These are phyloP conservation scores for Leptopilina syphax DNA, from an alignment of 2,888 invertebrate species.

Conservation along the genomic window DNA sequence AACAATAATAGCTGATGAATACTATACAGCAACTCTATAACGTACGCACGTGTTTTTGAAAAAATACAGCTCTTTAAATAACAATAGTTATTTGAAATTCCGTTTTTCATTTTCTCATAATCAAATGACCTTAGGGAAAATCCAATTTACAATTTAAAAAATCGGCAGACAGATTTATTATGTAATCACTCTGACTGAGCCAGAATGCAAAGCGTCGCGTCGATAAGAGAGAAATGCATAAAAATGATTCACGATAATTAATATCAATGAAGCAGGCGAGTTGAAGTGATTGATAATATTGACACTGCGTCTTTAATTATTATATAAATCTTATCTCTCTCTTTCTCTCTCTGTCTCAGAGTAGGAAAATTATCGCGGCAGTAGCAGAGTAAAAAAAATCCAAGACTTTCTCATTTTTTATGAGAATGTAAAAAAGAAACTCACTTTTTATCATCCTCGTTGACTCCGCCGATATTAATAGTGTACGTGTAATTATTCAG, in stretches of 20 bases:
- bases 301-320: not conserved
- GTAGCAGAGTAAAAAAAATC: not conserved
- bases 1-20: too few species aligned
- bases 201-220: too few species aligned
- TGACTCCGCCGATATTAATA: constrained; percentile 82
- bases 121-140: constrained; percentile 9
- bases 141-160: not conserved
- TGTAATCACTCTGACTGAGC: not conserved
- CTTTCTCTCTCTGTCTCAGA: not conserved
- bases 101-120: not conserved
- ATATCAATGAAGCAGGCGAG: not conserved
- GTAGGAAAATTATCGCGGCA: not conserved
- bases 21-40: too few species aligned
- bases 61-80: too few species aligned
- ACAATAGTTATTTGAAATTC: too few species aligned
- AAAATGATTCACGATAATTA: constrained; percentile 12
- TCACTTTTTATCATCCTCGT: constrained; percentile 76
- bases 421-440: not conserved
- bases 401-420: too few species aligned
- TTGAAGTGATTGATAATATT: constrained; percentile 10
- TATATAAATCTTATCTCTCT: not conserved
- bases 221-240: constrained; percentile 12
- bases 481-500: constrained; percentile 81
- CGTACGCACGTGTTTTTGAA: not conserved
- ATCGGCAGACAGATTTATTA: constrained; percentile 13